Evolutionary conservation across 92 coral and sea anemone species (phyloP), one percentile per base, ranked within the genome.

Genomic region (Paramuricea clavata): DNA sequence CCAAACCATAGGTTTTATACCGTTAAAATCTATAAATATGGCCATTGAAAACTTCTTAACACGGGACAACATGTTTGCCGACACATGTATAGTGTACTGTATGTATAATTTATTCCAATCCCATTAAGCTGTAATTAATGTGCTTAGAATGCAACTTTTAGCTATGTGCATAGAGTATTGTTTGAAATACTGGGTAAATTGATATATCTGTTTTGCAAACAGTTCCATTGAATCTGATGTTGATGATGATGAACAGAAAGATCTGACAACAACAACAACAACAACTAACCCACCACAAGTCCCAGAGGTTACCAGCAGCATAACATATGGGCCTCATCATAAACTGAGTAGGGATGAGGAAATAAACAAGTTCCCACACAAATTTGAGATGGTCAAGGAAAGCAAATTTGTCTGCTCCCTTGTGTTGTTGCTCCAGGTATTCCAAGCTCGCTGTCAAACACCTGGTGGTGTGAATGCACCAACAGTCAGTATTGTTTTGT

Each of bases 341-440:
- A 82, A 82, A 68, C 86, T 82, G 11, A 82, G 86, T 41, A 82
- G 86, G 52, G 78, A 60, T 2, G 86, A 82, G 30, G 86, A 82
- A 4, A 71, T 67, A 32, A 62, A 30, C 72, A 42, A 43, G 77
- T 68, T 67, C 26, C 59, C 6, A 60, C 22, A n/a, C 30, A n/a
- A 60, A 60, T 60, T 60, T n/a, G n/a, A n/a, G n/a, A n/a, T n/a
- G n/a, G n/a, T n/a, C n/a, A n/a, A n/a, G n/a, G n/a, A n/a, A n/a
- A n/a, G 47, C 47, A 82, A 67, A 41, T 65, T 65, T 49, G 21
- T 82, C 22, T 80, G 85, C 69, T 80, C 85, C 27, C 30, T 80
- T 34, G 85, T 27, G 3, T 67, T 65, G 81, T 8, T 35, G 10
- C 90, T 76, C 31, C 75, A 49, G 13, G 59, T 86, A 64, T 69